phyloP scores from a whole-genome alignment of 2,888 invertebrate species.

The Nowickia ferox region DNA sequence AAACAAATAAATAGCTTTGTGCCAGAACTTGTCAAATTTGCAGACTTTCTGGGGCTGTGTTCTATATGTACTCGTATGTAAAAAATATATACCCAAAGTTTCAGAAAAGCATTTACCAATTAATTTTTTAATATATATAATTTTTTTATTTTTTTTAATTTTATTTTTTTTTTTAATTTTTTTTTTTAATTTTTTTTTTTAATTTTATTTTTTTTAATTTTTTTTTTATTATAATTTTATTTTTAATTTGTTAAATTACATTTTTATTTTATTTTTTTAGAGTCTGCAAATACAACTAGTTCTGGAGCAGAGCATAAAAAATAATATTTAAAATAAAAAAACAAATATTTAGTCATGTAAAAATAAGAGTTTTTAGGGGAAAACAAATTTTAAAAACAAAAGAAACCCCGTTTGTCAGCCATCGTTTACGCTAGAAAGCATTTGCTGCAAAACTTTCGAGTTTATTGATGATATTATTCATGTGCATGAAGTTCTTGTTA shows the following conservation, averaged over 20 bases:
- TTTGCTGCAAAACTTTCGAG: too few relatives aligned
- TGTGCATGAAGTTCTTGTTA: too few relatives aligned
- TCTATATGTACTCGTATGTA: too few relatives aligned
- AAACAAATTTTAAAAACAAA: too few relatives aligned
- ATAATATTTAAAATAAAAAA: background rate
- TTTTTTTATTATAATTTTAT: background rate
- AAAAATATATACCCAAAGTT: background rate
- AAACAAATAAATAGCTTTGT: slow-evolving; percentile 22
- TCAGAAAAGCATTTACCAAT: too few relatives aligned
- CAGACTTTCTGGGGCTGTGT: background rate
- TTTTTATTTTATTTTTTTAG: background rate
- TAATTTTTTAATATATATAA: too few relatives aligned
- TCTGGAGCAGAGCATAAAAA: slow-evolving; percentile 1
- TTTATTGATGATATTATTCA: too few relatives aligned
- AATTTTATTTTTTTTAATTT: background rate
- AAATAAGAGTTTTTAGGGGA: background rate
- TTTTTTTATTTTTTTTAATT: background rate
- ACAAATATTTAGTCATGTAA: background rate
- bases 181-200: background rate
- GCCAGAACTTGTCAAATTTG: slow-evolving; percentile 3
- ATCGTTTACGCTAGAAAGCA: too few relatives aligned
- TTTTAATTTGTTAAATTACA: background rate
- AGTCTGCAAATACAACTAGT: background rate
- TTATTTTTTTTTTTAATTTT: background rate
- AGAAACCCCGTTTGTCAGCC: too few relatives aligned